Evolutionary conservation across 92 coral and sea anemone species (phyloP), one percentile per base, ranked within the genome.

Genomic region (Zoanthus sansibaricus): DNA sequence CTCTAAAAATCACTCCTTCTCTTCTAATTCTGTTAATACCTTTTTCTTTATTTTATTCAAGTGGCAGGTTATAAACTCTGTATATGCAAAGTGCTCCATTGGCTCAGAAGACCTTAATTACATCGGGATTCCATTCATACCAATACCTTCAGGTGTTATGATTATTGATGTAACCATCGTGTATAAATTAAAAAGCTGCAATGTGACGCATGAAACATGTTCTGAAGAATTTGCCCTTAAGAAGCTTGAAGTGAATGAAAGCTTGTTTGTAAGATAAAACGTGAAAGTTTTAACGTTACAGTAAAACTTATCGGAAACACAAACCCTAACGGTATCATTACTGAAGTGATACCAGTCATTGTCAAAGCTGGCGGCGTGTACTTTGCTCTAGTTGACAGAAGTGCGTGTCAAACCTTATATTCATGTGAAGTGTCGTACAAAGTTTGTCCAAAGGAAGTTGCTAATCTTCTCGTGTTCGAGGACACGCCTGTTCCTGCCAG

Each of bases 381-480:
- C 33, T 32, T 76, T 10, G 79, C 67, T 20, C 51, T 76, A 18
- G 25, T 18, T 48, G 79, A 76, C 51, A 48, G 14, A 76, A 76
- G 64, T 52, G 44, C 33, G 20, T 76, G 79, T 13, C 79, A 18
- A 16, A 33, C 62, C 2, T 30, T 76, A 61, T 76, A 46, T 76
- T 76, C 79, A 37, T 76, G 51, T 20, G 79, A 56, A 31, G 69
- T 56, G 11, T 77, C 68, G 47, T 55, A 54, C 21, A 75, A 16
- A 75, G 5, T 8, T 47, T 45, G 78, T 20, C 21, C 37, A 75
- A 67, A 18, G 12, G 72, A 7, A 13, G 72, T 13, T 18, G 33
- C 32, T 2, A 67, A 67, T 18, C 33, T 21, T 67, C 42, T 67
- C 13, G 42, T 30, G 12, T 21, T 25, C 21, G 72, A 5, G 9